Evolutionary conservation across 1,140 invertebrate genomes (phyloP).

Genomic region (Cotesia chilonis): DNA sequence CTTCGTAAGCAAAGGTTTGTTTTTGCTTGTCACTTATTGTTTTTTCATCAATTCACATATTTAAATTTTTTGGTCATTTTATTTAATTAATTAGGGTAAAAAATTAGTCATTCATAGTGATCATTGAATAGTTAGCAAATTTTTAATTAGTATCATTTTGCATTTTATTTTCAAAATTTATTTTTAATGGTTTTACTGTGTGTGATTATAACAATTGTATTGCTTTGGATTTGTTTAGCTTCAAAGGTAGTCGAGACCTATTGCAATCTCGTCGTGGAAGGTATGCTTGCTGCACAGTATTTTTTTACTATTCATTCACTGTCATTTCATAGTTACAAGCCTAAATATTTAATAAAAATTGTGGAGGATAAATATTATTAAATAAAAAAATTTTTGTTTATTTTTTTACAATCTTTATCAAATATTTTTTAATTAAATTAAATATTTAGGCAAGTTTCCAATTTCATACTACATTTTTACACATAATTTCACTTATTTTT

Average conservation of each 20-base stretch:
- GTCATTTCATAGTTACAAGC: constrained; percentile 23
- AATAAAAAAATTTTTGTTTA: neutral
- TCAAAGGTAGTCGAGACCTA: constrained; percentile 54
- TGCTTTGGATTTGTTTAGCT: constrained; percentile 44
- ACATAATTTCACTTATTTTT: neutral
- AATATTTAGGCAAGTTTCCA: too few relatives aligned
- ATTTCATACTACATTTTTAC: neutral
- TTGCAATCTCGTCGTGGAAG: constrained; percentile 49
- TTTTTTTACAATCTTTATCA: neutral
- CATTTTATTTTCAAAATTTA: neutral
- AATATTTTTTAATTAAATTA: too few relatives aligned
- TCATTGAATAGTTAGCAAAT: too few relatives aligned
- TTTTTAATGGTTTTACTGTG: constrained; percentile 22
- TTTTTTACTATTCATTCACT: constrained; percentile 27
- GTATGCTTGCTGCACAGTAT: constrained; percentile 40
- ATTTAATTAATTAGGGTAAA: neutral
- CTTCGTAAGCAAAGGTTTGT: constrained; percentile 59
- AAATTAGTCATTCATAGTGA: neutral
- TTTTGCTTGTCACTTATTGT: constrained; percentile 27
- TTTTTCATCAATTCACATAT: constrained; percentile 10
- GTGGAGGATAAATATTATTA: too few relatives aligned
- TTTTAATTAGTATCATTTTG: too few relatives aligned
- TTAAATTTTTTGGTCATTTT: constrained; percentile 5
- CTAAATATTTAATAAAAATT: neutral
- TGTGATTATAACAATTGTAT: constrained; percentile 30